Base-by-base conservation (phyloP, 2,113 vertebrate genomes). In the Cryptomyrus ogoouensis region DNA sequence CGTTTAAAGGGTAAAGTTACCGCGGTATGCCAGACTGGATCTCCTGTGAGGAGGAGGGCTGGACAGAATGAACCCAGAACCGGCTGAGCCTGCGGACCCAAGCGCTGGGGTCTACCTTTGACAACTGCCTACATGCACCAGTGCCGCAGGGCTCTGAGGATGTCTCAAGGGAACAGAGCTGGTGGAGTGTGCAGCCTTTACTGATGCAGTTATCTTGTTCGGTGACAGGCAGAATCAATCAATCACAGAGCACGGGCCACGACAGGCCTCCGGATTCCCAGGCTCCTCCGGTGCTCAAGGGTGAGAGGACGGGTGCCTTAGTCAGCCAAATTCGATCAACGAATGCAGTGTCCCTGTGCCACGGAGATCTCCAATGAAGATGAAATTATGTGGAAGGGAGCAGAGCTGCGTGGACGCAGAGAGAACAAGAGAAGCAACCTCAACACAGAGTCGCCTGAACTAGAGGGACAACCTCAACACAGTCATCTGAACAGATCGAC, bases 261-360 rank as follows among this genome's bases (percentile, higher is more conserved):
- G 46, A 94, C 92, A 92, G 95, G 19, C 83, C 50, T 96, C 96
- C 93, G 94, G 96, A 97, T 97, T 97, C 97, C 97, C 95, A 96
- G 94, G 95, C 96, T 97, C 96, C 96, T 96, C 96, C 94, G 91
- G 91, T 94, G 96, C 96, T 97, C 96, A 96, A 95, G 96, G 96
- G 96, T 96, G 90, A 96, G 97, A 95, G 96, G 96, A 96, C 96
- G 95, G 96, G 96, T 94, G 96, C 96, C 95, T 96, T 96, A 97
- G 96, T 96, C 96, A 94, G 97, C 97, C 97, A 98, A 97, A 99
- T 98, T 97, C 97, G 97, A 99, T 99, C 98, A 98, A 97, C 97
- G 97, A 97, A 97, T 96, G 96, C 95, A 95, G 97, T 96, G 97
- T 97, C 97, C 96, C 96, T 95, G 97, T 96, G 97, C 97, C 95